Evolutionary conservation across 2,113 vertebrate species (phyloP).

Genomic region (Megatriorchis doriae): DNA sequence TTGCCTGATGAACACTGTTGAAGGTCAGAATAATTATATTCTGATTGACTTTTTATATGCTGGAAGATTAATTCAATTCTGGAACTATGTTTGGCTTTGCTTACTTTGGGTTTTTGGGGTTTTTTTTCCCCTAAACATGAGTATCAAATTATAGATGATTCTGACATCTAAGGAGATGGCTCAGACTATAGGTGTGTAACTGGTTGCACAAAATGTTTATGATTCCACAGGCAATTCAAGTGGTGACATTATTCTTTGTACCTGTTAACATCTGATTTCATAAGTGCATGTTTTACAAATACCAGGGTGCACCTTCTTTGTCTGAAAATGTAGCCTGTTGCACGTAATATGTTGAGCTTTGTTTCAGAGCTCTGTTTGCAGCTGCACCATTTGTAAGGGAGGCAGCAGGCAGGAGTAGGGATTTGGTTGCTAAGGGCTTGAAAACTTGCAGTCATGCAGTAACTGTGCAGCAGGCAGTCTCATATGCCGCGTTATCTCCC

Average conservation of each 20-base stretch:
- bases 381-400: neutral
- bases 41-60: neutral
- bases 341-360: neutral
- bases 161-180: neutral
- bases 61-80: neutral
- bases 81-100: neutral
- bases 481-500: fast-evolving
- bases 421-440: neutral
- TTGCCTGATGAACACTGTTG: neutral
- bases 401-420: neutral
- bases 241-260: neutral
- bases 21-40: neutral
- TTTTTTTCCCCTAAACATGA: fast-evolving
- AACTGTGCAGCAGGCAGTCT: neutral
- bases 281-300: neutral
- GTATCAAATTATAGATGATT: neutral
- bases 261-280: neutral
- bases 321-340: neutral
- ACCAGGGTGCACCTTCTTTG: neutral
- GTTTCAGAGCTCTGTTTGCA: neutral
- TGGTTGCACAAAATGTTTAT: neutral
- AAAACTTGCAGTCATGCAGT: neutral
- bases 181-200: neutral
- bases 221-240: neutral
- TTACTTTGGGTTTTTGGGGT: neutral